A percentile compares a stretch with the other conserved stretches of the same genome.
Conservation (phyloP, 2,113 vertebrate species). For the mouse (Mus musculus) region GRCm39 chr5:48212501-48213000, state of each 20-base stretch:
- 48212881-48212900: not conserved
- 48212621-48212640: not conserved
- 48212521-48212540: not conserved
- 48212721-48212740: not conserved
- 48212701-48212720: not conserved
- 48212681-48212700: not conserved
- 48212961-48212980: constrained; percentile 20
- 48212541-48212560: not conserved
- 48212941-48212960: constrained; percentile 29
- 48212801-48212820: not conserved
- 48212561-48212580: not conserved
- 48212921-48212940: constrained; percentile 12
- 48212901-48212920: not conserved
- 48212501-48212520: not conserved
- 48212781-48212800: not conserved
- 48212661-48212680: not conserved
- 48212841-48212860: not conserved
- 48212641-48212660: too few relatives aligned
- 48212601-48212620: not conserved
- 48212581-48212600: not conserved
- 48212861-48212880: not conserved
- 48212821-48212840: not conserved
- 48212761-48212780: not conserved
- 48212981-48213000: constrained; percentile 54
- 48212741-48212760: not conserved